Evolutionary conservation across 1,140 invertebrate species (phyloP).

Genomic region (Anadara kagoshimensis): DNA sequence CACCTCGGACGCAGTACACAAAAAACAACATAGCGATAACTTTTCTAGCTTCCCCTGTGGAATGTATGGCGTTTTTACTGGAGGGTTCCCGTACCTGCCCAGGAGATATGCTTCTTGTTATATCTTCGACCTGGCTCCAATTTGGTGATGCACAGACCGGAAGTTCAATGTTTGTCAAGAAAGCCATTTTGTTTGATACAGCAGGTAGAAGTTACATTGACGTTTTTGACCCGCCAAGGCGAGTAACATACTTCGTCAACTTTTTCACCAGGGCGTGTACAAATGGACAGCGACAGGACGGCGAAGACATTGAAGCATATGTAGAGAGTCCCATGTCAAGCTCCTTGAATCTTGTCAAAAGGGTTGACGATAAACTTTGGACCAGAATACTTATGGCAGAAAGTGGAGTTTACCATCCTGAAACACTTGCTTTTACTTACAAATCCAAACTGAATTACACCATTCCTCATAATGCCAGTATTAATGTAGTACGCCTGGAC

Average conservation of each 20-base stretch:
- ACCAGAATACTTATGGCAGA: conserved; percentile 49
- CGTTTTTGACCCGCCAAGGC: conserved; percentile 40
- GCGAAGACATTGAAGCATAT: conserved; percentile 36
- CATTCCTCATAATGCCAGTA: conserved; percentile 3
- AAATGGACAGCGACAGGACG: conserved; percentile 30
- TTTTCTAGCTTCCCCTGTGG: conserved; percentile 44
- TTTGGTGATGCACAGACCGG: conserved; percentile 16
- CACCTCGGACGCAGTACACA: background rate
- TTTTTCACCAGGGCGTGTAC: conserved; percentile 40
- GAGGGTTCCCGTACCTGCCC: conserved; percentile 45
- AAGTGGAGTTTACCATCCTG: conserved; percentile 39
- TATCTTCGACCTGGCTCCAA: conserved; percentile 41
- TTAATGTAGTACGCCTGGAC: conserved; percentile 5
- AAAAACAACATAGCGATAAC: conserved; percentile 28
- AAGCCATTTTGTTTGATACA: conserved; percentile 42
- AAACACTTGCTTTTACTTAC: conserved; percentile 45
- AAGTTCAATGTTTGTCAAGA: conserved; percentile 38
- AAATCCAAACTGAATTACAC: conserved; percentile 13
- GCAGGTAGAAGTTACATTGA: conserved; percentile 45
- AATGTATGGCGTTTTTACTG: conserved; percentile 43
- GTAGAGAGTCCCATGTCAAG: conserved; percentile 55
- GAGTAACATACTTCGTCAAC: conserved; percentile 49
- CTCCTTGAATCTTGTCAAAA: conserved; percentile 41
- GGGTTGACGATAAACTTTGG: conserved; percentile 53
- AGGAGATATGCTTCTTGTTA: conserved; percentile 42